Base-by-base conservation (phyloP, 2,888 invertebrate species). In the Magallana nippona region DNA sequence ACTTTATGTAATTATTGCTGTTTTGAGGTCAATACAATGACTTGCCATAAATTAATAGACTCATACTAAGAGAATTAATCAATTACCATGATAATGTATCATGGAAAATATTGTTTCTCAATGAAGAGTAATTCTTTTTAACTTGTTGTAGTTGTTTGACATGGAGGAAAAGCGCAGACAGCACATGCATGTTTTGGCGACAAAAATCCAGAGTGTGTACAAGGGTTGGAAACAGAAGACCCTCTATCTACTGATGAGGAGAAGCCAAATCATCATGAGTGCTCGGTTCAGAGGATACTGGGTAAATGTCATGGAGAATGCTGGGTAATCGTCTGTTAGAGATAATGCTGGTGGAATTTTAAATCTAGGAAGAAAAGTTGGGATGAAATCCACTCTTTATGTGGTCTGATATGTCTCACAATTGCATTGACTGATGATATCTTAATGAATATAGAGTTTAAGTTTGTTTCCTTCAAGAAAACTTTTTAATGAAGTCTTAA, bases 91-190 rank as follows among this genome's bases (percentile, higher is more conserved):
- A 3, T 8, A 44, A 44, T 44, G 44, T 44, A 5, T 44, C 5
- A 44, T 44, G 27, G 27, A 27, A 44, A 44, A 5, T 44, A 44
- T 44, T 44, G 44, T n/a, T 27, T 71, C 19, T 77, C 77, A n/a
- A 55, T 55, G 15, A 15, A 62, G 79, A 32, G 10, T 44, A 5
- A 81, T 17, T 17, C 55, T 0, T 81, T 27, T 62, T 13, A 44
- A 55, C 22, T 82, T 57, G 82, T 83, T 86, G 1, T 93, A 96
- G 96, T 95, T 97, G 89, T 97, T 96, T 95, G 97, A 97, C 94
- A 94, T 98, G 93, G 98, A 98, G 94, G 96, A 97, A 94, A 96
- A 96, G 94, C 96, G 98, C 0, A 95, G 96, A 88, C 95, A 96
- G 89, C 95, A 97, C 87, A 95, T 98, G 91, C 96, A 96, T 89